A percentile compares a stretch with the other conserved stretches of the same genome.
Evolutionary conservation across 2,113 vertebrate genomes (phyloP).

Genomic region (Patagioenas fasciata): DNA sequence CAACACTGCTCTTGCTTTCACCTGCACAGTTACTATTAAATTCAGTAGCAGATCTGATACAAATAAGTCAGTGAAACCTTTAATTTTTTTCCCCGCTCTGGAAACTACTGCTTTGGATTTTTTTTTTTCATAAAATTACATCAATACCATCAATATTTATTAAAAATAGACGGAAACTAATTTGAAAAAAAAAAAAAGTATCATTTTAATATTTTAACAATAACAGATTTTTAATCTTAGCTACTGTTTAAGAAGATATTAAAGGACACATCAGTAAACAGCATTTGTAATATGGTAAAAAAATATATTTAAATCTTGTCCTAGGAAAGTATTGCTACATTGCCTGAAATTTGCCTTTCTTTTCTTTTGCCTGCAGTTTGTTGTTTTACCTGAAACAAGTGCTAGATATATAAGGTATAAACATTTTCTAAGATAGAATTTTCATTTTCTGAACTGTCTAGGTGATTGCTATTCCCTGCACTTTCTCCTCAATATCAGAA

Average conservation of each 20-base stretch:
- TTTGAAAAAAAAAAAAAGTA: neutral
- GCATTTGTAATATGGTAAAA: neutral
- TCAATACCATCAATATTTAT: neutral
- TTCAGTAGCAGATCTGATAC: neutral
- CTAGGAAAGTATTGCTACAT: neutral
- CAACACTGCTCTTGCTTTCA: conserved; percentile 8
- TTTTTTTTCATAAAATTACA: neutral
- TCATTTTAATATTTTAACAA: neutral
- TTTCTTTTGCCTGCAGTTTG: neutral
- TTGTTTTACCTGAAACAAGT: neutral
- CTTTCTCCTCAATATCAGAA: neutral
- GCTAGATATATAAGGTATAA: neutral
- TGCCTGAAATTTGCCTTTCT: neutral
- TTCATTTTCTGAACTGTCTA: neutral
- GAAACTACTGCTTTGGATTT: neutral
- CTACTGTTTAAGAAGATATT: neutral
- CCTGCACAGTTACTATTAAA: neutral
- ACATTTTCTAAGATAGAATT: neutral
- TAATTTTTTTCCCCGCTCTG: neutral
- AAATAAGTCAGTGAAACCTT: neutral
- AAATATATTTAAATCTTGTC: neutral
- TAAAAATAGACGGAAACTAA: neutral
- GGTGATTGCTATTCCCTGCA: neutral
- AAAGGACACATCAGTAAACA: neutral
- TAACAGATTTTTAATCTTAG: neutral